Evolutionary conservation across 1,140 invertebrate species (phyloP), one percentile per base, ranked within the genome.

Genomic region (Sipha flava): DNA sequence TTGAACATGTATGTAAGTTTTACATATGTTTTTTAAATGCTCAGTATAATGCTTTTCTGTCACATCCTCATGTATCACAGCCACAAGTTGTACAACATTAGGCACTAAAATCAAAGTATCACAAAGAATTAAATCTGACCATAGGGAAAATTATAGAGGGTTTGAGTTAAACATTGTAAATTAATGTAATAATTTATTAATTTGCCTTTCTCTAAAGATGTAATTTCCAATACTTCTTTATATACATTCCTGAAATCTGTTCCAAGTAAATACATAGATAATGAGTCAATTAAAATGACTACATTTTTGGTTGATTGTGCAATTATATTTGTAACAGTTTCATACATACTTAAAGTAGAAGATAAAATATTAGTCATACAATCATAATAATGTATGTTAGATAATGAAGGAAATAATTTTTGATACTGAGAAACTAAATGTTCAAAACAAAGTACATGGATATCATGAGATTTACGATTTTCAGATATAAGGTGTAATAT

Each of bases 381-480:
- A 59, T 77, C 73, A 59, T 77, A 52, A 3, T 54, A 57, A 7
- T 57, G 34, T 26, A 77, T 77, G 21, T 77, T 77, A 40, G 21
- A 18, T 14, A 57, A 57, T 0, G 52, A 40, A 14, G 73, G 49
- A 43, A 77, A 57, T 43, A 37, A 21, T 26, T 23, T 54, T 43
- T 77, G 49, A 18, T 77, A 77, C 40, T 77, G 29, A 5, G 73
- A 43, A 1, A 77, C 52, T 26, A 77, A 14, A 54, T 54, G 0
- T 77, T 77, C 49, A 77, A 40, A 77, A 59, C 73, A 77, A 10
- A 77, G 34, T 26, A 77, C 18, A 77, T 77, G 73, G 6, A 77
- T 40, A 7, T 77, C 34, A 12, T 77, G 14, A 26, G 47, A n/a
- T 57, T 77, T 77, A 18, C 73, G 47, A 57, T 77, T 77, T 43